These are phyloP conservation scores for Coelopa pilipes DNA, from an alignment of 2,888 invertebrate genomes.

Conservation along the genomic window DNA sequence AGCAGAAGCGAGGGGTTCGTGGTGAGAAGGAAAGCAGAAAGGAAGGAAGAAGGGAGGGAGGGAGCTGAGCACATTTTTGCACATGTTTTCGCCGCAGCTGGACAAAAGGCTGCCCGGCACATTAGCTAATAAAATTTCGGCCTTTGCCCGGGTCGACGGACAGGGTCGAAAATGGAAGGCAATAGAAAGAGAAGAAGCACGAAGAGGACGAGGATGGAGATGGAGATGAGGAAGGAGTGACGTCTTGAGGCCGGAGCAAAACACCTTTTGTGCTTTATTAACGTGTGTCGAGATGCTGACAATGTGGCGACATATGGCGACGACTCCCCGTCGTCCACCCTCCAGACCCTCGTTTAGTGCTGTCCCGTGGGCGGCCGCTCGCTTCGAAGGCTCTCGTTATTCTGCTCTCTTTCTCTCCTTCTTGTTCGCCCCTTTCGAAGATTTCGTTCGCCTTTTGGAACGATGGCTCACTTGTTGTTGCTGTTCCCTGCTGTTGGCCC, in stretches of 20 bases:
- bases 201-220: no score
- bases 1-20: no score
- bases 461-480: background rate
- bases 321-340: background rate
- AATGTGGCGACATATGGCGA: conserved; percentile 29
- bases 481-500: background rate
- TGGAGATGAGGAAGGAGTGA: no score
- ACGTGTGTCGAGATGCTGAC: conserved; percentile 28
- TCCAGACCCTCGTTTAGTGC: no score
- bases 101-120: background rate
- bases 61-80: background rate
- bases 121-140: conserved; percentile 23
- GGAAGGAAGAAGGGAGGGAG: background rate
- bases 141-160: no score
- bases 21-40: no score
- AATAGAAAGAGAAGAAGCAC: no score
- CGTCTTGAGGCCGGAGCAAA: background rate
- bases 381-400: no score
- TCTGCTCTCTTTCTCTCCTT: no score
- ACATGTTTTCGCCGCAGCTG: conserved; percentile 6
- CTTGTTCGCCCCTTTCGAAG: background rate
- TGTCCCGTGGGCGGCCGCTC: no score
- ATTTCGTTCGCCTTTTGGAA: background rate
- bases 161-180: no score
- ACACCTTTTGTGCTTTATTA: conserved; percentile 35